These are phyloP conservation scores for Eutrigla gurnardus DNA, from an alignment of 2,797 vertebrate genomes.

Conservation along the genomic window DNA sequence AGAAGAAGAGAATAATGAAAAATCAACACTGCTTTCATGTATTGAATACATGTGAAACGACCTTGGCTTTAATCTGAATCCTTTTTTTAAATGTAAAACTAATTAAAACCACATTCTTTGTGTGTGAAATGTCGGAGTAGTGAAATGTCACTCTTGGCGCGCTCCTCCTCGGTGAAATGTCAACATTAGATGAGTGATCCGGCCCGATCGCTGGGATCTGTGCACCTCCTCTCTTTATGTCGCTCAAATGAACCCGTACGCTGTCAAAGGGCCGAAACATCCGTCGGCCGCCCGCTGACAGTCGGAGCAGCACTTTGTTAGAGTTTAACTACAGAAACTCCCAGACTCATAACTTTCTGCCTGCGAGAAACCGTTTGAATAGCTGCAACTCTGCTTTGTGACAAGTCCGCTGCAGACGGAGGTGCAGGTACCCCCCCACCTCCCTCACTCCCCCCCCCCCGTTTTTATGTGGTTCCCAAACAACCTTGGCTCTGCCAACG, in stretches of 20 bases:
- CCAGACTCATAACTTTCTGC: constrained; percentile 53
- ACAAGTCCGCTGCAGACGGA: constrained; percentile 62
- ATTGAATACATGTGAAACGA: not conserved
- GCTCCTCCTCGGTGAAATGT: constrained; percentile 46
- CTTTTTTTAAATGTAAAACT: constrained; percentile 20
- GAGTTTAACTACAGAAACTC: constrained; percentile 36
- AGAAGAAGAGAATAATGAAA: constrained; percentile 34
- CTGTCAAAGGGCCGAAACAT: constrained; percentile 53
- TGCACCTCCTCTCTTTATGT: constrained; percentile 8
- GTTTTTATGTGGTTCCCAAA: constrained; percentile 80
- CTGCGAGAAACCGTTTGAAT: constrained; percentile 38
- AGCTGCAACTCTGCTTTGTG: constrained; percentile 53
- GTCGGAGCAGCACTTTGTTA: constrained; percentile 43
- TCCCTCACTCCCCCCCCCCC: constrained; percentile 42
- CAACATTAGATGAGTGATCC: constrained; percentile 53
- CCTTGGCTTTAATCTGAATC: constrained; percentile 13
- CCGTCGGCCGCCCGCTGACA: constrained; percentile 46
- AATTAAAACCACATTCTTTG: constrained; percentile 3
- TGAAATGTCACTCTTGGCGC: constrained; percentile 52
- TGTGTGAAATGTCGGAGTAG: constrained; percentile 23
- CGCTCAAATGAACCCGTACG: constrained; percentile 23
- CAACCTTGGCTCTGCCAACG: constrained; percentile 70
- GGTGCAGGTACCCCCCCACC: constrained; percentile 61
- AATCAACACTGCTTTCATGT: not conserved
- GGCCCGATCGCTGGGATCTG: constrained; percentile 24